phyloP scores from a whole-genome alignment of 2,797 vertebrate species.

The Peromyscus eremicus region DNA sequence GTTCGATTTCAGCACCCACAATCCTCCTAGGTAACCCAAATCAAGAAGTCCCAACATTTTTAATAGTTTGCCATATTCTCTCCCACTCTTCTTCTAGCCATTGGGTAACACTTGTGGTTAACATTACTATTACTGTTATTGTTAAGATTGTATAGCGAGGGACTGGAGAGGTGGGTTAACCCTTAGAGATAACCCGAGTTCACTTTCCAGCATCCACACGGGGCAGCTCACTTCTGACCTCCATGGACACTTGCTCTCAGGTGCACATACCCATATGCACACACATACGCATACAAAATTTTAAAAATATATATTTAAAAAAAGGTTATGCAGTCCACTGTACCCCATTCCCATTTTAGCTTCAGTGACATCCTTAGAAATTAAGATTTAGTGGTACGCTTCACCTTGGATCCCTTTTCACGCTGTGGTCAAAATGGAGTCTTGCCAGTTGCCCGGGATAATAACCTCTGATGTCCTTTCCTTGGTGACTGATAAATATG shows the following conservation, averaged over 20 bases:
- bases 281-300: background rate
- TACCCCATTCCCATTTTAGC: background rate
- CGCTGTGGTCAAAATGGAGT: background rate
- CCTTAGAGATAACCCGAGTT: background rate
- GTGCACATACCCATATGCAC: background rate
- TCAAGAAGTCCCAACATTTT: background rate
- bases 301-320: background rate
- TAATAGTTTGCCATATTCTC: background rate
- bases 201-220: background rate
- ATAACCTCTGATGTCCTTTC: conserved; percentile 77
- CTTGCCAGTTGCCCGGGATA: conserved; percentile 70
- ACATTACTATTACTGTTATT: background rate
- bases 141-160: background rate
- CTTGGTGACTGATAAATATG: conserved; percentile 61
- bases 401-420: conserved; percentile 65
- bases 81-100: background rate
- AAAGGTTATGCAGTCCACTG: background rate
- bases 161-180: background rate
- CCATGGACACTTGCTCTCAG: background rate
- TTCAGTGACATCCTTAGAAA: conserved; percentile 4
- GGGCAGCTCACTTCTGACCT: background rate
- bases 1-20: background rate
- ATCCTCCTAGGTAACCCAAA: background rate
- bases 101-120: background rate
- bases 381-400: background rate